A percentile compares a stretch with the other conserved stretches of the same genome.
Conservation (phyloP, 2,113 vertebrate genomes). For the Apteryx mantelli region DNA sequence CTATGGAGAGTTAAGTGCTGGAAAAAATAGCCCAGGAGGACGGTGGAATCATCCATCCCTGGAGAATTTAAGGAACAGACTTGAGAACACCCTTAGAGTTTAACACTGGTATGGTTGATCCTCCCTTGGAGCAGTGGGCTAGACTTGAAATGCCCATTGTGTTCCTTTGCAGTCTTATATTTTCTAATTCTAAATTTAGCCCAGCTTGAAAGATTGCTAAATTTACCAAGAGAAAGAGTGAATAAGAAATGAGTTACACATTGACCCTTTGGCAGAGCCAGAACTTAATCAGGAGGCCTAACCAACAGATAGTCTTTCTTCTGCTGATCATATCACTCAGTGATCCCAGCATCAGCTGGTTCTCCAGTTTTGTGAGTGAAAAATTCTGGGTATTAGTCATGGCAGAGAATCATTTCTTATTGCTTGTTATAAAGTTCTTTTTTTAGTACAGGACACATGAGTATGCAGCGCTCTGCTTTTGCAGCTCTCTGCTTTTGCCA, state of each 20-base stretch:
- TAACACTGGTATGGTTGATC: not conserved
- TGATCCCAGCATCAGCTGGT: not conserved
- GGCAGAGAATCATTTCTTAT: not conserved
- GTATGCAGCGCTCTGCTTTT: not conserved
- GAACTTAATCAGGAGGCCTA: not conserved
- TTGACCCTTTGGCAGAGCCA: not conserved
- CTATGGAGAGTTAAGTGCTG: not conserved
- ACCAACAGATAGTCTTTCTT: not conserved
- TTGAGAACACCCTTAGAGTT: not conserved
- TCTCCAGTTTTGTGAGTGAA: not conserved
- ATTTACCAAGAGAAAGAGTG: not conserved
- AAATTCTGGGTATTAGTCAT: not conserved
- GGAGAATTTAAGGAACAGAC: not conserved
- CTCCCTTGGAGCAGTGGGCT: not conserved
- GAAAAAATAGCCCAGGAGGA: not conserved
- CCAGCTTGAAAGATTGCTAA: not conserved
- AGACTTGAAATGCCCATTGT: not conserved
- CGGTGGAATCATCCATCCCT: not conserved
- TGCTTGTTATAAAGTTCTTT: not conserved
- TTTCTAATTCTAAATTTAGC: constrained; percentile 18
- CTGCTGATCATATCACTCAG: not conserved
- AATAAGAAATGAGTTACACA: not conserved
- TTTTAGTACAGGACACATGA: not conserved
- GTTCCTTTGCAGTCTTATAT: not conserved
- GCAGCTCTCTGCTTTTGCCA: not conserved